These are phyloP conservation scores for Actinopyga echinites DNA, from an alignment of 53 echinoderm and acorn worm genomes.

Conservation along the genomic window DNA sequence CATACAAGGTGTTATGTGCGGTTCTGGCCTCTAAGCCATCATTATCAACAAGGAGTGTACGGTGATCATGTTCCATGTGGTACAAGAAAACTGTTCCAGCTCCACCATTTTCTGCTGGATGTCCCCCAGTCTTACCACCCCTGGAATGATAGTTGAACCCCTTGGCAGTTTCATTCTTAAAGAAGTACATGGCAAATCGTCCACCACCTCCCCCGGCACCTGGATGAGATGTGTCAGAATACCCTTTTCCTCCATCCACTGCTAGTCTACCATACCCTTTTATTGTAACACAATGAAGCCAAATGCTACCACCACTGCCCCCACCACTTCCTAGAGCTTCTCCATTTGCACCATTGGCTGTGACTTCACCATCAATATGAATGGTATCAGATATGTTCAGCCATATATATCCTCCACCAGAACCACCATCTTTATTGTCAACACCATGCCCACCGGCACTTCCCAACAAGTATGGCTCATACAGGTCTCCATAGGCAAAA, in stretches of 20 bases:
- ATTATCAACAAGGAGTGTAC: conserved; percentile 84
- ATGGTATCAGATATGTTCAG: conserved; percentile 85
- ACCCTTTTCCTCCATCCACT: conserved; percentile 72
- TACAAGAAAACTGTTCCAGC: conserved; percentile 86
- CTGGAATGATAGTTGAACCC: conserved; percentile 82
- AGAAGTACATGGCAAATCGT: conserved; percentile 83
- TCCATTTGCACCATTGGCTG: conserved; percentile 52
- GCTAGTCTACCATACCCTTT: conserved; percentile 84
- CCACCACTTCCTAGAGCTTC: conserved; percentile 68
- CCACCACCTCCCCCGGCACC: conserved; percentile 89
- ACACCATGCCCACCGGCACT: conserved; percentile 75
- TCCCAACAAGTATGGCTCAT: conserved; percentile 85
- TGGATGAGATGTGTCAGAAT: conserved; percentile 6
- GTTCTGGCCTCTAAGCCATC: conserved; percentile 70
- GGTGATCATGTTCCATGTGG: conserved; percentile 76
- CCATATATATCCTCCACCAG: conserved; percentile 91
- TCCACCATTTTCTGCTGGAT: conserved; percentile 76
- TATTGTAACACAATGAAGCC: conserved; percentile 78
- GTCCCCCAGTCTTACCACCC: conserved; percentile 64
- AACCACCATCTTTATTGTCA: conserved; percentile 46
- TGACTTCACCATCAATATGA: conserved; percentile 83
- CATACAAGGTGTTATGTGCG: conserved; percentile 55
- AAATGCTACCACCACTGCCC: conserved; percentile 88
- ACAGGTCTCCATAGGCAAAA: conserved; percentile 88
- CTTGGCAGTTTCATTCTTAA: conserved; percentile 69